Base-by-base conservation (phyloP, 2,113 vertebrate genomes). In the Mobula hypostoma region DNA sequence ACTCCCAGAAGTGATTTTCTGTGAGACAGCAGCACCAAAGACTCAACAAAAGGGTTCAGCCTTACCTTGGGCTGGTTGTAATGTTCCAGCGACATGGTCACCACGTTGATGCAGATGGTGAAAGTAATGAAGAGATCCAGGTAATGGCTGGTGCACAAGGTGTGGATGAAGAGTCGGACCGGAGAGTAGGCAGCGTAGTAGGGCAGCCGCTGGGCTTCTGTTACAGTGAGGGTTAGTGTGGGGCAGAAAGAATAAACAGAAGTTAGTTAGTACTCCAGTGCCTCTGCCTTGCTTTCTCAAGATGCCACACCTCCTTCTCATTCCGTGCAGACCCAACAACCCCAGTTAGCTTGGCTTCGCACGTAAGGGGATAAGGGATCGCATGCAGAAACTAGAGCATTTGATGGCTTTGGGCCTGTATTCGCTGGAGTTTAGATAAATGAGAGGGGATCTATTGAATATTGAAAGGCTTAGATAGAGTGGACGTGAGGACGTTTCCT, bases 91-190 rank as follows among this genome's bases (percentile, higher is more conserved):
- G 98, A 99, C 98, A 99, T 99, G 95, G 99, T 99, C 96, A 99
- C 98, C 95, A 99, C 99, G 0, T 99, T 99, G 97, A 99, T 98
- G 96, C 98, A 98, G 97, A 99, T 99, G 97, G 99, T 98, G 96
- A 98, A 98, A 96, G 99, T 99, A 97, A 99, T 99, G 96, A 99
- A 99, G 97, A 99, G 98, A 96, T 99, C 99, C 97, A 99, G 96
- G 96, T 99, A 98, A 97, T 99, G 98, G 97, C 98, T 99, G 95
- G 98, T 99, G 96, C 98, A 99, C 96, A 99, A 97, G 36, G 98
- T 98, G 96, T 99, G 99, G 96, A 99, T 99, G 96, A 99, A 97
- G 95, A 98, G 97, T 58, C 99, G 98, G 7, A 98, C 95, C 94
- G 96, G 96, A 94, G 98, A 97, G 95, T 99, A 99, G 95, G 97